These are phyloP conservation scores for Agrochola lychnidis DNA, from an alignment of 2,888 invertebrate species.

Conservation along the genomic window DNA sequence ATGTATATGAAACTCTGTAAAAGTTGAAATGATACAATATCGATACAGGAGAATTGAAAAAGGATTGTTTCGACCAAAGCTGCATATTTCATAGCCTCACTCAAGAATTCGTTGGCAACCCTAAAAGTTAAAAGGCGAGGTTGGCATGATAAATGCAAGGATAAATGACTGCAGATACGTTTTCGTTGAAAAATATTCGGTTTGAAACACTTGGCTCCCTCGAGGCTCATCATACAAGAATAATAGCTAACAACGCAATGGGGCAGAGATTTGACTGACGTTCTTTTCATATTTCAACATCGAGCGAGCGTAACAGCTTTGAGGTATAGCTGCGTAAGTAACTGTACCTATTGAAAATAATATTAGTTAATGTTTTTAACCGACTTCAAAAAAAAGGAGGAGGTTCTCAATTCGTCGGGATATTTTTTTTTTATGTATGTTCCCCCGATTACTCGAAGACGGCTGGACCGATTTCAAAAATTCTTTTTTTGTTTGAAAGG, in stretches of 20 bases:
- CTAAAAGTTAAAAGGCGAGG: conserved; percentile 50
- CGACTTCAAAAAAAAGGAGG: too few relatives aligned
- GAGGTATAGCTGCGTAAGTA: not conserved
- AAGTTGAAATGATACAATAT: not conserved
- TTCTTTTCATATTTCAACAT: conserved; percentile 46
- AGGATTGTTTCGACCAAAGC: not conserved
- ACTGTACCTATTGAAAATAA: not conserved
- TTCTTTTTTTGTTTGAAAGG: too few relatives aligned
- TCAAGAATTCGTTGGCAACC: conserved; percentile 41
- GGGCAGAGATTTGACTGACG: conserved; percentile 50
- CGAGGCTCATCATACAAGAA: conserved; percentile 54
- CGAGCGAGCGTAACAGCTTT: conserved; percentile 5
- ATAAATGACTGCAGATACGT: conserved; percentile 66
- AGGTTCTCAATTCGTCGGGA: too few relatives aligned
- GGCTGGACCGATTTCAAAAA: too few relatives aligned
- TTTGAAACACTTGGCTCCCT: conserved; percentile 59
- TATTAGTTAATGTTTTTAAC: too few relatives aligned
- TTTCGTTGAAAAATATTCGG: conserved; percentile 62
- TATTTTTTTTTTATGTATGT: too few relatives aligned
- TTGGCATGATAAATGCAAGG: conserved; percentile 69
- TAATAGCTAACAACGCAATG: conserved; percentile 48
- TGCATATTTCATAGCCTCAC: not conserved
- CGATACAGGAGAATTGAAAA: too few relatives aligned
- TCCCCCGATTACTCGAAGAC: too few relatives aligned
- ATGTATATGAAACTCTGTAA: not conserved